Evolutionary conservation across 2,113 vertebrate genomes (phyloP), one percentile per base, ranked within the genome.

Genomic region (Zosterops pallidus): DNA sequence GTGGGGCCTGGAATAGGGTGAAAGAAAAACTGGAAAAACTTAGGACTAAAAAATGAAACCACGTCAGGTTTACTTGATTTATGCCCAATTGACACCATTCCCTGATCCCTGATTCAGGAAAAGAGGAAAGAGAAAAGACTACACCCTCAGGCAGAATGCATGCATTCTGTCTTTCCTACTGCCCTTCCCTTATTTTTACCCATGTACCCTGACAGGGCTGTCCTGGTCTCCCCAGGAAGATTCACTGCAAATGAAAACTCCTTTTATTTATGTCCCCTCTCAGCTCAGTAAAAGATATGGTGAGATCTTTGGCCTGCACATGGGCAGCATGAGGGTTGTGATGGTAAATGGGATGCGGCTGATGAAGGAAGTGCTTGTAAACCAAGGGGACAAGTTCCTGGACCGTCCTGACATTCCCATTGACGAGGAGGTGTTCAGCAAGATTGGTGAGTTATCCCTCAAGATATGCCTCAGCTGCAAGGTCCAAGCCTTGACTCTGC

Each of bases 301-400:
- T 64, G 97, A 98, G 14, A 29, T 99, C 64, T 95, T 98, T 20
- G 90, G 96, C 86, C 0, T 98, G 2, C 21, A 96, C 1, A 2
- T 98, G 35, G 98, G 98, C 21, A 33, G 24, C 3, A 7, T 82
- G 18, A 71, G 42, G 9, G 14, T 93, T 11, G 97, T 99, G 57
- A 2, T 97, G 11, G 17, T 99, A 28, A 98, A 57, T 4, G 98
- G 98, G 12, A 97, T 98, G 57, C 95, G 92, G 68, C 91, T 98
- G 97, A 88, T 98, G 75, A 99, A 98, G 83, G 98, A 99, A 89
- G 98, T 95, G 33, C 94, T 99, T 9, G 84, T 98, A n/a, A 97
- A 96, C 49, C 98, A 98, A 79, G 98, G 97, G 2, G 97, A 98
- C 22, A 96, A 96, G 87, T 98, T 99, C 92, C 18, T 97, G 6